Evolutionary conservation across 2,888 invertebrate genomes (phyloP).

Genomic region (Branchinecta sandiegonensis): DNA sequence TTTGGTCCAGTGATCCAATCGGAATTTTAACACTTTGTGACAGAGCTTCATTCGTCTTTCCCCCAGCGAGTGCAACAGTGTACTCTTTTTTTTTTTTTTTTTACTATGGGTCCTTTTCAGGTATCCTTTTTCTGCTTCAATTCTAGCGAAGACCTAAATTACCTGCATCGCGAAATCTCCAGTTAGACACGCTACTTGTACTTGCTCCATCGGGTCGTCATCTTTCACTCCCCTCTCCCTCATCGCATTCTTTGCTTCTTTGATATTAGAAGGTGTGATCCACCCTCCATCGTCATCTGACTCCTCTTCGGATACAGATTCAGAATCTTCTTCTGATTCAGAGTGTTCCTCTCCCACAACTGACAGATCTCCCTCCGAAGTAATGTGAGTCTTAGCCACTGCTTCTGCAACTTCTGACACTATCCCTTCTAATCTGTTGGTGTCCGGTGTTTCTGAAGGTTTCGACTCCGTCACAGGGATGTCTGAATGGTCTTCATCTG

Average conservation of each 20-base stretch:
- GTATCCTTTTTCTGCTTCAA: too few relatives aligned
- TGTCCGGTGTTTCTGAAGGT: not conserved
- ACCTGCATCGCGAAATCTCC: constrained; percentile 94
- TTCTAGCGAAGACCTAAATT: constrained; percentile 17
- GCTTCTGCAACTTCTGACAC: constrained; percentile 18
- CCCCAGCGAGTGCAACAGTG: too few relatives aligned
- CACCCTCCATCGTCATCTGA: constrained; percentile 45
- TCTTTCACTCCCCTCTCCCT: constrained; percentile 42
- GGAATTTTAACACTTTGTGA: too few relatives aligned
- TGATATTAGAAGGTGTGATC: constrained; percentile 75
- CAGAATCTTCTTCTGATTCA: constrained; percentile 22
- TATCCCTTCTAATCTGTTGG: not conserved
- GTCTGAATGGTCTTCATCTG: not conserved
- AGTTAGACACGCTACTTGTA: constrained; percentile 80
- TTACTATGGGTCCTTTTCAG: too few relatives aligned
- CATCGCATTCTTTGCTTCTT: constrained; percentile 54
- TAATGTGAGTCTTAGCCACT: constrained; percentile 21
- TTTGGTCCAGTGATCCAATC: too few relatives aligned
- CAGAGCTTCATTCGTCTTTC: too few relatives aligned
- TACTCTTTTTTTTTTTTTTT: too few relatives aligned
- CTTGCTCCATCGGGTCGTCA: constrained; percentile 45
- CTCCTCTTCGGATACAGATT: constrained; percentile 39
- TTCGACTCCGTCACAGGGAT: too few relatives aligned
- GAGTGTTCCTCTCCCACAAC: constrained; percentile 12
- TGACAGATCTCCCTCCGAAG: not conserved